Evolutionary conservation across 2,888 invertebrate species (phyloP).

Genomic region (Linnaemya tessellans): DNA sequence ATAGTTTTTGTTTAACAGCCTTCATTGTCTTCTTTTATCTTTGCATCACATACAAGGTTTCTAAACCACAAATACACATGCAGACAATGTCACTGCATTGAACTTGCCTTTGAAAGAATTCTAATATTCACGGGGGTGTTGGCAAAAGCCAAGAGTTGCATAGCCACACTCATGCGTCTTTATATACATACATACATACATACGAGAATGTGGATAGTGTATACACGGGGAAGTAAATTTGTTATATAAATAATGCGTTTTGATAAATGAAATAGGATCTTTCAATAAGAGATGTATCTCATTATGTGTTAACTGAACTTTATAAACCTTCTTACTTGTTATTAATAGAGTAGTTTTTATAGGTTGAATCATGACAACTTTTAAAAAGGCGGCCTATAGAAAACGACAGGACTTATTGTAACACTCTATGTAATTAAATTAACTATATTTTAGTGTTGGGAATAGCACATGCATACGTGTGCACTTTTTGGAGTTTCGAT

Average conservation of each 20-base stretch:
- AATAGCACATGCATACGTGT: too few species aligned
- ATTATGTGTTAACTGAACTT: too few species aligned
- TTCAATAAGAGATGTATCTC: too few species aligned
- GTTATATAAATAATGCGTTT: not conserved
- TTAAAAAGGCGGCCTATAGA: too few species aligned
- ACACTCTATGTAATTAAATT: too few species aligned
- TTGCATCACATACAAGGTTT: conserved; percentile 21
- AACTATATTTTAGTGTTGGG: too few species aligned
- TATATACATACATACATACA: not conserved
- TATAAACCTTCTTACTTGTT: too few species aligned
- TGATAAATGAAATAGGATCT: not conserved
- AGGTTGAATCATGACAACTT: too few species aligned
- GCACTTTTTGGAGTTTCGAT: not conserved
- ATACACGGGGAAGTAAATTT: not conserved
- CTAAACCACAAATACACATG: conserved; percentile 33
- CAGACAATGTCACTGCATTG: conserved; percentile 42
- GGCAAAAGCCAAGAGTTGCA: not conserved
- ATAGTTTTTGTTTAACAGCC: conserved; percentile 1
- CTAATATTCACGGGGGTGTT: not conserved
- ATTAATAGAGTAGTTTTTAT: too few species aligned
- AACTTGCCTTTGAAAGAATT: conserved; percentile 36
- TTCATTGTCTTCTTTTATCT: conserved; percentile 16
- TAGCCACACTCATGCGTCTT: too few species aligned
- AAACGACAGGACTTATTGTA: too few species aligned
- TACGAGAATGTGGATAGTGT: not conserved